phyloP scores from a whole-genome alignment of 64 coral and sea anemone species.

The Pocillopora verrucosa region DNA sequence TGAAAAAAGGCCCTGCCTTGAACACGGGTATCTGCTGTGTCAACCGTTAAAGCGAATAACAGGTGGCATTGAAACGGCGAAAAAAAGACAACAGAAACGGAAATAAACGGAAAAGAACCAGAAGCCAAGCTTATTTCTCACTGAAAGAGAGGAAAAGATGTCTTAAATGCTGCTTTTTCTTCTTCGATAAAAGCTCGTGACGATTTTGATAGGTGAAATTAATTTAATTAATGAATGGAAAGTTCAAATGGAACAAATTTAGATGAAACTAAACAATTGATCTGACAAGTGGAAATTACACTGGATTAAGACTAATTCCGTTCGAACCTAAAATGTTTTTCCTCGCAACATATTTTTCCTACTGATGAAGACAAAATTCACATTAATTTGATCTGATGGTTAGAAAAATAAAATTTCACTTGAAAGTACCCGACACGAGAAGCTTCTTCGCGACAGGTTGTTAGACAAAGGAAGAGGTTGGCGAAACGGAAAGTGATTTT shows the following conservation, averaged over 20 bases:
- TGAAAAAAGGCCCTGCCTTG: background rate
- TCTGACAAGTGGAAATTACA: constrained; percentile 1
- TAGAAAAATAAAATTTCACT: background rate
- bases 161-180: background rate
- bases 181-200: background rate
- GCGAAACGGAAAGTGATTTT: background rate
- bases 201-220: background rate
- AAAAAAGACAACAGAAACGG: background rate
- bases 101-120: background rate
- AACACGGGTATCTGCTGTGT: background rate
- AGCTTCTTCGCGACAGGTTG: background rate
- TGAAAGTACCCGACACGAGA: background rate
- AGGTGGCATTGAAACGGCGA: background rate
- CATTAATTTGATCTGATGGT: background rate
- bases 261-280: background rate
- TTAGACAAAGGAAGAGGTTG: background rate
- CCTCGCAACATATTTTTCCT: background rate
- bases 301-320: background rate
- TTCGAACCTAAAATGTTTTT: background rate
- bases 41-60: background rate
- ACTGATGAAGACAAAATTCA: background rate
- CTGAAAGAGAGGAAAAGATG: background rate
- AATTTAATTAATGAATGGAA: background rate
- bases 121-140: background rate
- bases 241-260: background rate